phyloP scores from a whole-genome alignment of 2,888 invertebrate species.

The Aspidiotus destructor region DNA sequence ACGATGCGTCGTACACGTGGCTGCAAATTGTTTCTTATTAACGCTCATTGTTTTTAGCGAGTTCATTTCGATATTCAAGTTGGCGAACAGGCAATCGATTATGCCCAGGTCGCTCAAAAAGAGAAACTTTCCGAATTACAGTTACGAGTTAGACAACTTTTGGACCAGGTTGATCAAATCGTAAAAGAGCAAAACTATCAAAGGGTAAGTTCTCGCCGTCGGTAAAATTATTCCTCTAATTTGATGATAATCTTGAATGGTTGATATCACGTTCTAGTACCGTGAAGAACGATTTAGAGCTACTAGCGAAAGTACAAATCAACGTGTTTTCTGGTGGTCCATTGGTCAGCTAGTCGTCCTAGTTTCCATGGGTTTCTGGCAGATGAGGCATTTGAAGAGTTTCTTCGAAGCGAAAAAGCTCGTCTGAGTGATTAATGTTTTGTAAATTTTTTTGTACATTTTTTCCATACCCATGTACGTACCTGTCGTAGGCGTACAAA shows the following conservation, averaged over 20 bases:
- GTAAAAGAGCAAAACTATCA: slow-evolving; percentile 99
- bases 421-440: slow-evolving; percentile 46
- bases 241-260: neutral
- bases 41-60: slow-evolving; percentile 46
- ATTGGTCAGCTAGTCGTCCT: slow-evolving; percentile 82
- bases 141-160: slow-evolving; percentile 81
- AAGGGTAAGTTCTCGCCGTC: slow-evolving; percentile 53
- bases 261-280: slow-evolving; percentile 52
- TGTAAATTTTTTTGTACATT: neutral
- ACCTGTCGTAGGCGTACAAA: no score
- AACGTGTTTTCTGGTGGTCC: slow-evolving; percentile 93
- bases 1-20: neutral
- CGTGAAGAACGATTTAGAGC: slow-evolving; percentile 95
- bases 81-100: slow-evolving; percentile 96
- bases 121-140: slow-evolving; percentile 94
- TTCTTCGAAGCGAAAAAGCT: slow-evolving; percentile 99
- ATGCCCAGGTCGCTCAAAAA: slow-evolving; percentile 92
- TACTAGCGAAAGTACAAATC: slow-evolving; percentile 96
- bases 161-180: slow-evolving; percentile 97
- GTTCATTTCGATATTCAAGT: slow-evolving; percentile 98
- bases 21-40: slow-evolving; percentile 1
- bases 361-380: slow-evolving; percentile 92
- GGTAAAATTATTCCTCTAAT: neutral
- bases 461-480: neutral
- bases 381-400: slow-evolving; percentile 96